These are phyloP conservation scores for Lamprotornis superbus DNA, from an alignment of 2,113 vertebrate species.

Conservation along the genomic window DNA sequence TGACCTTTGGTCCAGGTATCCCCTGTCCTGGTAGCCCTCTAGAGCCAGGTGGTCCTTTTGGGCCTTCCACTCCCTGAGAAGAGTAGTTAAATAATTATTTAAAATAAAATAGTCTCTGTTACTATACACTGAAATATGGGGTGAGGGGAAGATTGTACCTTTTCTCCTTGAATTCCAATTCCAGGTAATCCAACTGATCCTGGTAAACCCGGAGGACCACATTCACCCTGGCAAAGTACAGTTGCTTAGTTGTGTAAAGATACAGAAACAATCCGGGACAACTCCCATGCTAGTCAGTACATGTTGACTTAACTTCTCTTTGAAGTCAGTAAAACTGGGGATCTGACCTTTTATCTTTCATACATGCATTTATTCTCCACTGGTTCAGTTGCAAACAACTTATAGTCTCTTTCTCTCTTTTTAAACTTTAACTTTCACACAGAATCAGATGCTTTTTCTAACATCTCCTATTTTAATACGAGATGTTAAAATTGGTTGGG, in stretches of 20 bases:
- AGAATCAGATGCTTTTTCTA: conserved; percentile 48
- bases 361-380: not conserved
- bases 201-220: conserved; percentile 77
- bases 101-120: not conserved
- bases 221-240: conserved; percentile 74
- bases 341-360: not conserved
- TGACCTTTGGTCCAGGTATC: conserved; percentile 85
- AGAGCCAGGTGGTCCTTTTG: conserved; percentile 78
- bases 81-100: not conserved
- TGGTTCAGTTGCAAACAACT: not conserved
- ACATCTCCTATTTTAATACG: conserved; percentile 21
- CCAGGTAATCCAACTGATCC: conserved; percentile 79
- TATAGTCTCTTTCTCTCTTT: not conserved
- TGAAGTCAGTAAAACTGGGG: not conserved
- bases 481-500: conserved; percentile 32
- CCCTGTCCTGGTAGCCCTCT: conserved; percentile 84
- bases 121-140: not conserved
- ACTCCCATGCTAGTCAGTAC: not conserved
- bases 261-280: not conserved
- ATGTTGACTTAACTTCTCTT: not conserved
- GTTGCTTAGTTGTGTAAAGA: not conserved
- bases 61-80: conserved; percentile 82
- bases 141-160: conserved; percentile 62
- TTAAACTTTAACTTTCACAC: conserved; percentile 38
- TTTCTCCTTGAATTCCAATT: conserved; percentile 84